phyloP scores from a whole-genome alignment of 2,888 invertebrate genomes.

The Drosophila affinis region DNA sequence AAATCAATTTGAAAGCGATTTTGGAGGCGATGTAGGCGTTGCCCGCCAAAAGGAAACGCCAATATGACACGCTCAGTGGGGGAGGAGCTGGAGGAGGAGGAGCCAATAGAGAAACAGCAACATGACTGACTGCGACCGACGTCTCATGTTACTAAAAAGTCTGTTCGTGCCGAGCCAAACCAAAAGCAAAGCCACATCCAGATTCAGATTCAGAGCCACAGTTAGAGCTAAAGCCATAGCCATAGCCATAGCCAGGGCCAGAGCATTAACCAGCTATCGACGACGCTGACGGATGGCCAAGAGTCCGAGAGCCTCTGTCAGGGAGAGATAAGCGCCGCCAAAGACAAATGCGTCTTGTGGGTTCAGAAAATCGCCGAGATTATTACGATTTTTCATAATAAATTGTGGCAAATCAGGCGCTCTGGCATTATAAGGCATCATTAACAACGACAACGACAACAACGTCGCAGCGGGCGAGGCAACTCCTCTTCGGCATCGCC shows the following conservation, averaged over 20 bases:
- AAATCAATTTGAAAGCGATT: slow-evolving; percentile 80
- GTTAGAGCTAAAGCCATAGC: slow-evolving; percentile 10
- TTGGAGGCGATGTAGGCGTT: slow-evolving; percentile 72
- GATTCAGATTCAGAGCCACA: slow-evolving; percentile 9
- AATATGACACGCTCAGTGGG: slow-evolving; percentile 75
- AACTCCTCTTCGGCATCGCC: background rate
- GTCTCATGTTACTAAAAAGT: slow-evolving; percentile 44
- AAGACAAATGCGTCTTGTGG: slow-evolving; percentile 80
- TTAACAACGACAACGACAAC: slow-evolving; percentile 70
- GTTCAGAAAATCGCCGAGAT: slow-evolving; percentile 77
- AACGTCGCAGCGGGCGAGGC: slow-evolving; percentile 49
- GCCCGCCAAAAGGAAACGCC: slow-evolving; percentile 75
- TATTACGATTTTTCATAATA: slow-evolving; percentile 81
- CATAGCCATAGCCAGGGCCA: slow-evolving; percentile 3
- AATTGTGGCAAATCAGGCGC: slow-evolving; percentile 83
- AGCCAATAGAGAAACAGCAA: slow-evolving; percentile 13
- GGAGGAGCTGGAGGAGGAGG: slow-evolving; percentile 34
- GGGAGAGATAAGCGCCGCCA: slow-evolving; percentile 71
- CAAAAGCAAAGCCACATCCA: slow-evolving; percentile 10
- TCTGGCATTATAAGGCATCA: slow-evolving; percentile 81
- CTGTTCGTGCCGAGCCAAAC: slow-evolving; percentile 14
- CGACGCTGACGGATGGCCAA: slow-evolving; percentile 73
- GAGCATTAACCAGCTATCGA: slow-evolving; percentile 77
- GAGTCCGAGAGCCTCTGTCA: slow-evolving; percentile 34
- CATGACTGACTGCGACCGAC: slow-evolving; percentile 32